Evolutionary conservation across 2,113 vertebrate species (phyloP).

Genomic region (Solea senegalensis): DNA sequence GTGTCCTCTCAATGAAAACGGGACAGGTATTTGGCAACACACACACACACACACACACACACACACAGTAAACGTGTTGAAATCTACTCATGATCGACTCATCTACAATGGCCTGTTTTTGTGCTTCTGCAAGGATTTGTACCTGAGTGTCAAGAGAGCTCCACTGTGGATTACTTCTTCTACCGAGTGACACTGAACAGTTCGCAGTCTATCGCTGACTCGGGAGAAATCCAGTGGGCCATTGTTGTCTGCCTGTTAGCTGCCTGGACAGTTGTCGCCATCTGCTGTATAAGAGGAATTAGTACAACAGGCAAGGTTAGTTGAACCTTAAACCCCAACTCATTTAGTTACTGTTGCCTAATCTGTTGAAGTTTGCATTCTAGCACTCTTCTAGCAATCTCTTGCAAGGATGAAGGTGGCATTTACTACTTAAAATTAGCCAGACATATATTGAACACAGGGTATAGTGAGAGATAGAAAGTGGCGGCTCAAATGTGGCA

Average conservation of each 20-base stretch:
- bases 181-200: conserved; percentile 90
- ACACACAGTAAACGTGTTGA: too few species aligned
- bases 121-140: conserved; percentile 75
- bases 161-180: conserved; percentile 92
- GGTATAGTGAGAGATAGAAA: too few species aligned
- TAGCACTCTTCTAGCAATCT: too few species aligned
- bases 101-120: neutral
- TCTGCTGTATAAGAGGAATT: conserved; percentile 90
- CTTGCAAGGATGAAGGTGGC: too few species aligned
- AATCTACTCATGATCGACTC: too few species aligned
- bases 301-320: conserved; percentile 93
- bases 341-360: too few species aligned
- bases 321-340: neutral
- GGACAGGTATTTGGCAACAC: conserved; percentile 80
- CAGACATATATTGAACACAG: too few species aligned
- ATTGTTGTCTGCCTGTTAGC: conserved; percentile 84
- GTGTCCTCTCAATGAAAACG: conserved; percentile 84
- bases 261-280: conserved; percentile 86
- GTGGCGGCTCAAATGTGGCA: too few species aligned
- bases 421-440: too few species aligned
- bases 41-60: neutral
- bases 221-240: conserved; percentile 89
- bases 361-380: too few species aligned
- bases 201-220: conserved; percentile 81
- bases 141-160: conserved; percentile 86